Evolutionary conservation across 2,888 invertebrate genomes (phyloP).

Genomic region (Busseola fusca): DNA sequence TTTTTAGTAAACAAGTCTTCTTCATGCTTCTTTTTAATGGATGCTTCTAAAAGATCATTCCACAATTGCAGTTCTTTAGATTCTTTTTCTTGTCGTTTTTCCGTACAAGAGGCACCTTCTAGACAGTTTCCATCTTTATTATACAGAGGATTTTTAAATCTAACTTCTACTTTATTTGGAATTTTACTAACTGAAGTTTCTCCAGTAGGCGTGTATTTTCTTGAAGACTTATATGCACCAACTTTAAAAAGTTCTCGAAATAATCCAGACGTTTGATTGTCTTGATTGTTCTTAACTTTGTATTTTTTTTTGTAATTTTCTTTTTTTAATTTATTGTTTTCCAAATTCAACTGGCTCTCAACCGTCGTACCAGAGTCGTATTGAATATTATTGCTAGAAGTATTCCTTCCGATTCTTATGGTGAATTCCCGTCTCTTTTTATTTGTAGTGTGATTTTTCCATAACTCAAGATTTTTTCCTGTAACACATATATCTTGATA

Average conservation of each 20-base stretch:
- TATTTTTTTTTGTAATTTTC: constrained; percentile 2
- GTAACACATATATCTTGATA: constrained; percentile 30
- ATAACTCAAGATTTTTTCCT: background rate
- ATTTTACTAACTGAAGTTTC: background rate
- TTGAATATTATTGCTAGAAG: background rate
- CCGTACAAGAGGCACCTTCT: background rate
- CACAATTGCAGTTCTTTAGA: background rate
- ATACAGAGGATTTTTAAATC: background rate
- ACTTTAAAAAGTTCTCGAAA: constrained; percentile 8
- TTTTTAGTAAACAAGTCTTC: background rate
- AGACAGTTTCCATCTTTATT: background rate
- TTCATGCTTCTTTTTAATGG: background rate
- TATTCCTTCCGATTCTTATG: constrained; percentile 6
- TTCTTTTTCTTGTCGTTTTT: constrained; percentile 1
- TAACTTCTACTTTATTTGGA: background rate
- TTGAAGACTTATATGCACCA: background rate
- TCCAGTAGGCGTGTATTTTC: background rate
- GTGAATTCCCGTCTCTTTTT: constrained; percentile 10
- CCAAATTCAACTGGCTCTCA: background rate
- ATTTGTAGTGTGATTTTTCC: constrained; percentile 4
- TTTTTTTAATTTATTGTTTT: background rate
- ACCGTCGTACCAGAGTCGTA: background rate
- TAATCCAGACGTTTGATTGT: constrained; percentile 2
- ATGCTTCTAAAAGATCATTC: background rate
- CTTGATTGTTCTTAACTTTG: constrained; percentile 6